phyloP scores from a whole-genome alignment of 1,140 invertebrate genomes.

The Dryas iulia region DNA sequence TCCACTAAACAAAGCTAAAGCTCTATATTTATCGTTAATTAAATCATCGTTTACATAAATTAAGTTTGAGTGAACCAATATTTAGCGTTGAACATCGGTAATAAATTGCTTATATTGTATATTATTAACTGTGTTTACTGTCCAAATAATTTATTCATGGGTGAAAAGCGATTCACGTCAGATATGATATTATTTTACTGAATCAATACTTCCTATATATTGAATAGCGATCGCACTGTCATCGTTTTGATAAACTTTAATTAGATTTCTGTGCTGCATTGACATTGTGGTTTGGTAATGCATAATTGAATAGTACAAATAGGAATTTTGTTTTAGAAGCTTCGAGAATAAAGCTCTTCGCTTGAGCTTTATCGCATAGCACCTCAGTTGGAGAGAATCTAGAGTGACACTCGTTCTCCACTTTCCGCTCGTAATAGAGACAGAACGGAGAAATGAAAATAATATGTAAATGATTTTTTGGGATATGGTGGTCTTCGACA shows the following conservation, averaged over 20 bases:
- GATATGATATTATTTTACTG: constrained; percentile 16
- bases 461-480: too few relatives aligned
- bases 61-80: constrained; percentile 8
- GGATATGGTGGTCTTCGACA: too few relatives aligned
- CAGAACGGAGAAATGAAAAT: too few relatives aligned
- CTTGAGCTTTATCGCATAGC: too few relatives aligned
- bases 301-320: not conserved
- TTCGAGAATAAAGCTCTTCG: too few relatives aligned
- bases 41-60: constrained; percentile 18
- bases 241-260: not conserved
- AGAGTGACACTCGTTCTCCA: too few relatives aligned
- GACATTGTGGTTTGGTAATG: not conserved
- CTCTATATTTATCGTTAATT: constrained; percentile 15
- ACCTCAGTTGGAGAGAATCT: too few relatives aligned
- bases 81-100: constrained; percentile 8
- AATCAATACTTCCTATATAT: not conserved
- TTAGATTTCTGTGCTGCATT: not conserved
- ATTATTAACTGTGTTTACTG: constrained; percentile 16
- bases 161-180: constrained; percentile 8
- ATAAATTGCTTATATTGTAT: constrained; percentile 19
- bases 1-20: not conserved
- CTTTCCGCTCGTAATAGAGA: too few relatives aligned
- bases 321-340: too few relatives aligned
- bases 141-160: constrained; percentile 18
- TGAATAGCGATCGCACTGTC: not conserved